Base-by-base conservation (phyloP, 2,113 vertebrate species). In the Sminthopsis crassicaudata region DNA sequence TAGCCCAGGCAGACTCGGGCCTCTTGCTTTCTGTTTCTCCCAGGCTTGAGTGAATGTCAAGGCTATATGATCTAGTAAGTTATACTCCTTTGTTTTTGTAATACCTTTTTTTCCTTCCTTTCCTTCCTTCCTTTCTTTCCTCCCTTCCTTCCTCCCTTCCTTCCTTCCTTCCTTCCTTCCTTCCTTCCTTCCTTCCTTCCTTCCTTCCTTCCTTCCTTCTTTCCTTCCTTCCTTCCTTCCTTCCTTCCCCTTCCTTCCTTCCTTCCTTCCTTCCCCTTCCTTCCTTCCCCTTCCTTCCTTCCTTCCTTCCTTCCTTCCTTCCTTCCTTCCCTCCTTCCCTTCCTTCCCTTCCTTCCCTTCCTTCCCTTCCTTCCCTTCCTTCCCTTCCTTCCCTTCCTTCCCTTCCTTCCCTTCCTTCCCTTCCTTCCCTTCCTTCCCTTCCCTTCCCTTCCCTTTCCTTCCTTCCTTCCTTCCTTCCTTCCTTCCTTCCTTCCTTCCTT, bases 401-500 rank as follows among this genome's bases (percentile, higher is more conserved):
- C 46, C 46, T 48, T 48, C 48, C 48, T 48, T 48, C 48, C 48
- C 48, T 5, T 48, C 48, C 48, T 23, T 54, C 53, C 53, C 53
- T 24, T 54, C 23, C 53, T 24, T 54, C 53, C 22, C 22, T 24
- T 22, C 53, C 53, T 4, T 23, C 53, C 16, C 3, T 54, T n/a
- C n/a, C 53, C 53, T 3, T 53, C 12, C 53, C 12, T 53, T 19
- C 19, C 53, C 16, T 0, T 54, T 19, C 50, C 50, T 10, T 88
- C n/a, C 12, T 5, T 88, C 53, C 4, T 46, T 53, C 51, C 60
- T 11, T 67, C 53, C 90, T 48, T 90, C 90, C 46, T 19, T 6
- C 14, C 57, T 95, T 96, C 51, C 95, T 26, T 53, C 94, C 90
- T 91, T 90, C 46, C 30, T 53, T 53, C 53, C 53, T 53, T 53